Conservation (phyloP, 2,797 vertebrate genomes). For the Neopelma chrysocephalum region DNA sequence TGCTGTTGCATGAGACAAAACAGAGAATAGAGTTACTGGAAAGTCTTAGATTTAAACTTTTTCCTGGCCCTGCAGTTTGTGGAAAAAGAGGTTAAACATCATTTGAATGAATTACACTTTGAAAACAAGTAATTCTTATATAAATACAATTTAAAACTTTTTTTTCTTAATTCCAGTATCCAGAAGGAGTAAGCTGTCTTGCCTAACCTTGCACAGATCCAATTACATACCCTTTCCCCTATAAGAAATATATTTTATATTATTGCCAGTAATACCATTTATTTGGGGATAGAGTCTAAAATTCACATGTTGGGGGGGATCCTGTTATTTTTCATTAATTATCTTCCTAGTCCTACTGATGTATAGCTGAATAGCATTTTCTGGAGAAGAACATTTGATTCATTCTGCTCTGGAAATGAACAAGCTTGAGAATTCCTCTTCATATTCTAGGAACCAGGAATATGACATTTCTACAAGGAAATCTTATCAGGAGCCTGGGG, state of each 20-base stretch:
- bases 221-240: neutral
- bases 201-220: no score
- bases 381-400: neutral
- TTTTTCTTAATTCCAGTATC: neutral
- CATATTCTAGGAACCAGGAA: neutral
- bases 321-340: neutral
- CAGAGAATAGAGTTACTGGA: neutral
- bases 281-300: neutral
- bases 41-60: neutral
- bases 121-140: neutral
- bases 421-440: neutral
- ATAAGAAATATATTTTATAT: neutral
- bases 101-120: neutral
- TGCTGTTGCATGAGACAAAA: neutral
- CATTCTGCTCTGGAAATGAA: neutral
- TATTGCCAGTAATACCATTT: neutral
- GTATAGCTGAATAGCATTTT: neutral
- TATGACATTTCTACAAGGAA: neutral
- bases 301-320: neutral
- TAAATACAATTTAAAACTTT: neutral
- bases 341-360: neutral
- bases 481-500: neutral
- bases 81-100: neutral
- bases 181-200: neutral
- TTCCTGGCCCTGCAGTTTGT: neutral